These are phyloP conservation scores for Shinisaurus crocodilurus DNA, from an alignment of 2,113 vertebrate genomes.

Conservation along the genomic window DNA sequence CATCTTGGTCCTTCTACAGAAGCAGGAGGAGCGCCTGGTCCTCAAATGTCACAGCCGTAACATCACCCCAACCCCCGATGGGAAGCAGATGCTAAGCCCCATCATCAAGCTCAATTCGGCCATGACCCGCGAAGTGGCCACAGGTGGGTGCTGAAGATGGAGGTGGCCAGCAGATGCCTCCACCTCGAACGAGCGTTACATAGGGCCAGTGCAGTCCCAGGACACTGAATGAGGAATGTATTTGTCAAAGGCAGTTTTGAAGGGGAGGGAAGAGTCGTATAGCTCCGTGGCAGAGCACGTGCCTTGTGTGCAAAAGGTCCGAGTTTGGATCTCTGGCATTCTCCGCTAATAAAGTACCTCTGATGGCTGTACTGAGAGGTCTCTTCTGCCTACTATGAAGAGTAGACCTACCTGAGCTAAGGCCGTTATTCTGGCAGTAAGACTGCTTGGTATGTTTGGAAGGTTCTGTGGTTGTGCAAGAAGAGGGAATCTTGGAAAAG, in stretches of 20 bases:
- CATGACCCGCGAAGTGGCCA: conserved; percentile 90
- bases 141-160: conserved; percentile 74
- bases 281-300: not conserved
- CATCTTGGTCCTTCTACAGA: conserved; percentile 88
- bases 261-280: not conserved
- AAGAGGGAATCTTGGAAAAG: not conserved
- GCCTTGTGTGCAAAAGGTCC: not conserved
- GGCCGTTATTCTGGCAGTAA: not conserved
- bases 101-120: conserved; percentile 88
- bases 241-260: not conserved
- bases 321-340: not conserved
- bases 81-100: conserved; percentile 91
- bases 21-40: conserved; percentile 89
- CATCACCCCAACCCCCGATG: conserved; percentile 79
- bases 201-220: not conserved
- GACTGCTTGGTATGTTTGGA: not conserved
- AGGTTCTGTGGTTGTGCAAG: not conserved
- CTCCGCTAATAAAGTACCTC: not conserved
- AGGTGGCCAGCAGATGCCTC: not conserved
- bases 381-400: not conserved
- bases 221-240: not conserved
- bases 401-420: too few relatives aligned
- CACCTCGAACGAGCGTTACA: not conserved
- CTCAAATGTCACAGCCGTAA: conserved; percentile 91
- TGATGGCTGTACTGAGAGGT: too few relatives aligned